Conservation (phyloP, 2,888 invertebrate genomes). For the Disparrhopalites patrizii region DNA sequence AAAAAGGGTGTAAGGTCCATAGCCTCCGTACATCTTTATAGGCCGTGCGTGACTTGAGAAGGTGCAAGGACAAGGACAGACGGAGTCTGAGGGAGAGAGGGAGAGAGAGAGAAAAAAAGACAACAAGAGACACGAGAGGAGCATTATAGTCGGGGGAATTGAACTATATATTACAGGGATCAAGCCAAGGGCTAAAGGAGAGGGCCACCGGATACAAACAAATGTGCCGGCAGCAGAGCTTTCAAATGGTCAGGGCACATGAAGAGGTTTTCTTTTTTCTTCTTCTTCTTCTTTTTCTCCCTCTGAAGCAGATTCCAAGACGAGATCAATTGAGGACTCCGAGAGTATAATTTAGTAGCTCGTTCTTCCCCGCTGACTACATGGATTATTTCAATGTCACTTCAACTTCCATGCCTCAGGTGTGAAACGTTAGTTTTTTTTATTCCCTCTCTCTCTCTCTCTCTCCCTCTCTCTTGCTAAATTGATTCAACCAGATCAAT, state of each 20-base stretch:
- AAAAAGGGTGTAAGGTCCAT: background rate
- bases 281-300: background rate
- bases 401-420: constrained; percentile 25
- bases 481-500: constrained; percentile 7
- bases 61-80: background rate
- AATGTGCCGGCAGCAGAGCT: too few relatives aligned
- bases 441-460: too few relatives aligned
- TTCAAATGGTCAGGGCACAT: too few relatives aligned
- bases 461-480: too few relatives aligned
- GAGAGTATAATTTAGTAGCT: constrained; percentile 22
- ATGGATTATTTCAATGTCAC: constrained; percentile 24
- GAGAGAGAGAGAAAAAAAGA: background rate
- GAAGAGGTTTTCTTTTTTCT: too few relatives aligned
- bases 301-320: background rate
- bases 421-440: constrained; percentile 14
- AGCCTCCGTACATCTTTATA: too few relatives aligned
- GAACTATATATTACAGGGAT: too few relatives aligned
- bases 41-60: background rate
- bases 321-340: constrained; percentile 14
- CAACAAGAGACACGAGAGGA: background rate
- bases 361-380: constrained; percentile 24
- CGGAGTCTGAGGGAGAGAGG: background rate
- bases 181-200: too few relatives aligned
- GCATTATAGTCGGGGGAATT: background rate
- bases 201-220: too few relatives aligned